phyloP scores from a whole-genome alignment of 2,113 vertebrate species.

The Peromyscus maniculatus region DNA sequence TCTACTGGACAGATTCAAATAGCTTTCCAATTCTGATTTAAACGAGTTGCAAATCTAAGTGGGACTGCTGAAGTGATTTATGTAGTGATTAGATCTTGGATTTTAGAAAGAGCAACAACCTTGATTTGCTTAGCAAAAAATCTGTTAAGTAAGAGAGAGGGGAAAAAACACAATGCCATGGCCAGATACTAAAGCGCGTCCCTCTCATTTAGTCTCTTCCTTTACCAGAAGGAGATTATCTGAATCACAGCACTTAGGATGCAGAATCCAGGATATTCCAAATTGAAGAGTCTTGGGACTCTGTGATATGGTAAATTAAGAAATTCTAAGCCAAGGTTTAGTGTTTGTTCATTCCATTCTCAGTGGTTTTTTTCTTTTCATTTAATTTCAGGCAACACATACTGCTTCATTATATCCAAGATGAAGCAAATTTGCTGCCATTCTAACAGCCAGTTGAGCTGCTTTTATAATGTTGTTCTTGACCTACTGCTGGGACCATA shows the following conservation, averaged over 20 bases:
- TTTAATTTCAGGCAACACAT: constrained; percentile 48
- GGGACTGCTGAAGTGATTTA: constrained; percentile 57
- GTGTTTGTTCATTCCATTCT: constrained; percentile 52
- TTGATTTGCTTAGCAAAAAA: constrained; percentile 58
- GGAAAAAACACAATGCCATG: background rate
- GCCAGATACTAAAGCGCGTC: background rate
- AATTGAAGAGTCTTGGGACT: constrained; percentile 21
- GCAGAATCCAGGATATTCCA: constrained; percentile 52
- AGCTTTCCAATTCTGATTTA: constrained; percentile 57
- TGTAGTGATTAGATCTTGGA: background rate
- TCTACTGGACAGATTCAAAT: constrained; percentile 42
- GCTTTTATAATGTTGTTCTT: constrained; percentile 65
- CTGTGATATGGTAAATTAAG: constrained; percentile 55
- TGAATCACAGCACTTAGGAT: background rate
- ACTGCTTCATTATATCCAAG: constrained; percentile 44
- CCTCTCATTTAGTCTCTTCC: constrained; percentile 25
- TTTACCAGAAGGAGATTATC: background rate
- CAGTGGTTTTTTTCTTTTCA: background rate
- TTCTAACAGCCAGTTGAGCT: constrained; percentile 57
- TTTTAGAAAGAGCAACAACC: constrained; percentile 11
- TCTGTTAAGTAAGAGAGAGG: background rate
- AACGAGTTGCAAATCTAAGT: constrained; percentile 12
- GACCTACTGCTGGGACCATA: constrained; percentile 24
- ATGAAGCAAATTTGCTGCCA: constrained; percentile 51
- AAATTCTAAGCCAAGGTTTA: constrained; percentile 41